A percentile compares a stretch with the other conserved stretches of the same genome.
Conservation (phyloP, 1,140 invertebrate species). For the Conus ventricosus region DNA sequence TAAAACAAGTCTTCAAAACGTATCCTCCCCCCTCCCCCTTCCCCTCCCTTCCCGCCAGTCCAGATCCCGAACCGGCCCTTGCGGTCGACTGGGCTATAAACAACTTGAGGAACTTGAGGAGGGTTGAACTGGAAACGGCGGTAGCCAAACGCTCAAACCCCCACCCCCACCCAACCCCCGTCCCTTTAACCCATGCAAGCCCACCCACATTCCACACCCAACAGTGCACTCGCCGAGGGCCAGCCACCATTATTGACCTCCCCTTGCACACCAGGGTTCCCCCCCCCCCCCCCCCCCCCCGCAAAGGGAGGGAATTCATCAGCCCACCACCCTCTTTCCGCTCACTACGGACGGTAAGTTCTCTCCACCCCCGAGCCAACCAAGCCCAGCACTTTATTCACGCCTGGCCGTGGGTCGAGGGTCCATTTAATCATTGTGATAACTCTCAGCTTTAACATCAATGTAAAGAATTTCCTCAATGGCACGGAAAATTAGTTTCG, state of each 20-base stretch:
- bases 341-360: neutral
- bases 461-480: slow-evolving; percentile 52
- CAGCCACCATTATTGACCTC: neutral
- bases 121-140: no score
- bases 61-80: no score
- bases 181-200: neutral
- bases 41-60: no score
- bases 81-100: no score
- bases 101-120: no score
- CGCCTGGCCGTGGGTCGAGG: slow-evolving; percentile 23
- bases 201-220: neutral
- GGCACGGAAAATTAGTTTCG: slow-evolving; percentile 46
- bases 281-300: neutral
- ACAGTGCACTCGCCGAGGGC: neutral
- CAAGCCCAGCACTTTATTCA: slow-evolving; percentile 13
- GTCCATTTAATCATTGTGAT: slow-evolving; percentile 53
- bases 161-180: neutral
- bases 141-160: no score
- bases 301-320: slow-evolving; percentile 28
- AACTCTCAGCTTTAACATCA: slow-evolving; percentile 48
- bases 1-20: no score
- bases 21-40: no score
- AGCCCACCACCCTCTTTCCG: neutral
- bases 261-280: neutral
- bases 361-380: neutral